Conservation (phyloP, 2,113 vertebrate species). For the Pelobates fuscus region DNA sequence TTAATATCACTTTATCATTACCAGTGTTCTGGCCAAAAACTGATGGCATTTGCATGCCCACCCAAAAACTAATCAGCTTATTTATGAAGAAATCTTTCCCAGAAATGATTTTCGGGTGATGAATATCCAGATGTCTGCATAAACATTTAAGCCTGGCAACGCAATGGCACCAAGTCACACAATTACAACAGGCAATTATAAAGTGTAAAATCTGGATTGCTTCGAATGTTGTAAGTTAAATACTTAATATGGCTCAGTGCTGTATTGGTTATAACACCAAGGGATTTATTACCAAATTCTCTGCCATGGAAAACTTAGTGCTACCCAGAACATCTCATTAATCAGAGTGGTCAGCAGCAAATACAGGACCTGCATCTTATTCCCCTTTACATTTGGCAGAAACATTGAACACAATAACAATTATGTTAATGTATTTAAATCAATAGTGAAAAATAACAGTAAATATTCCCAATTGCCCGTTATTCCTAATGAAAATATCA, state of each 20-base stretch:
- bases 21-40: neutral
- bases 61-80: slow-evolving; percentile 31
- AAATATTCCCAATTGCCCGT: too few species aligned
- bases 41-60: slow-evolving; percentile 24
- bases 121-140: slow-evolving; percentile 28
- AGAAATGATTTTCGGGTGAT: neutral
- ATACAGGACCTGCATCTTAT: too few species aligned
- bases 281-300: slow-evolving; percentile 1
- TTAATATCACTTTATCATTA: too few species aligned
- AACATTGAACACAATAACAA: too few species aligned
- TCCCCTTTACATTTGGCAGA: too few species aligned
- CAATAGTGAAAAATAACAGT: too few species aligned
- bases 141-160: slow-evolving; percentile 29
- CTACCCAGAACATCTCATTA: neutral
- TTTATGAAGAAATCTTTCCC: slow-evolving; percentile 12
- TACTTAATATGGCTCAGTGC: neutral
- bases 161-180: neutral
- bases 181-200: slow-evolving; percentile 18
- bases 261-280: neutral
- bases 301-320: neutral
- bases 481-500: too few species aligned
- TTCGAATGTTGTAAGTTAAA: slow-evolving; percentile 12
- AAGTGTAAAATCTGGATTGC: slow-evolving; percentile 4
- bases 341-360: too few species aligned
- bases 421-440: too few species aligned